Evolutionary conservation across 2,888 invertebrate genomes (phyloP).

Genomic region (Parnassius orleans): DNA sequence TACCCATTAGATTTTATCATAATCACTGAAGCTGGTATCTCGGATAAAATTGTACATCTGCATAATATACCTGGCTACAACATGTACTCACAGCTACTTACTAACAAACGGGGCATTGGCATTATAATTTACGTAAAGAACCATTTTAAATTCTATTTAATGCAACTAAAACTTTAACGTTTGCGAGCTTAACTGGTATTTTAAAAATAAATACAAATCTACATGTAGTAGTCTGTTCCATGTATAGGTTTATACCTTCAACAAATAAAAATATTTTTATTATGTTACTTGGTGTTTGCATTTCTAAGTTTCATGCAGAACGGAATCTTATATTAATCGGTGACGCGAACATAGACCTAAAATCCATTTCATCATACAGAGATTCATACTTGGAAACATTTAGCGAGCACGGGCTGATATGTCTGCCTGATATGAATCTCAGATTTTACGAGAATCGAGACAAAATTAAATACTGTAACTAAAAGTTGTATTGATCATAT

Average conservation of each 20-base stretch:
- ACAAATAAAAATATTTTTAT: background rate
- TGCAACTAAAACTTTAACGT: background rate
- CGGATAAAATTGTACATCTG: no score
- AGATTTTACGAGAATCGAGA: conserved; percentile 30
- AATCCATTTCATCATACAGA: conserved; percentile 18
- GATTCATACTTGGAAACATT: conserved; percentile 23
- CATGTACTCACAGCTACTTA: no score
- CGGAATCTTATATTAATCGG: conserved; percentile 20
- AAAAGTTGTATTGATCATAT: conserved; percentile 35
- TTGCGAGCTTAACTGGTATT: background rate
- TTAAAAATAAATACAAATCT: no score
- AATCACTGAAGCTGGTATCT: no score
- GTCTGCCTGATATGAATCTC: conserved; percentile 30
- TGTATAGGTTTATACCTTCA: background rate
- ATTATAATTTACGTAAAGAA: background rate
- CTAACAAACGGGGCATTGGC: background rate
- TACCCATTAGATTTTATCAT: no score
- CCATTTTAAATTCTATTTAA: background rate
- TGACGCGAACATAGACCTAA: conserved; percentile 26
- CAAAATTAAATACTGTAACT: conserved; percentile 27
- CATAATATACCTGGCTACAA: no score
- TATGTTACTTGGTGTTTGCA: background rate
- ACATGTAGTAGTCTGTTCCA: no score
- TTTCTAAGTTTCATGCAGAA: conserved; percentile 2
- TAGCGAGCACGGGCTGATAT: conserved; percentile 23